phyloP scores from a whole-genome alignment of 2,888 invertebrate species.

The Acanthosepion pharaonis region DNA sequence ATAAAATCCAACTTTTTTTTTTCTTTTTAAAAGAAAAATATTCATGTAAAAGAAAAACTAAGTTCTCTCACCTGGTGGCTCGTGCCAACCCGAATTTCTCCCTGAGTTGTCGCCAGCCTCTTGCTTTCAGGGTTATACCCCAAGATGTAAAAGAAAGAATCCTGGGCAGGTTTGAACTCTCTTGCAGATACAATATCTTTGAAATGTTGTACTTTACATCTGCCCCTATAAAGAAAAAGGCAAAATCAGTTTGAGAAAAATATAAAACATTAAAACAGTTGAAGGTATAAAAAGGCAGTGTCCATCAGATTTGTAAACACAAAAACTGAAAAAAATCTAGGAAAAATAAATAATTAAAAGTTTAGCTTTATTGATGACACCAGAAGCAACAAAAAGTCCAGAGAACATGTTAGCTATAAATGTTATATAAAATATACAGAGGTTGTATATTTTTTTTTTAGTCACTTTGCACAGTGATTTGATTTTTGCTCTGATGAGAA shows the following conservation, averaged over 20 bases:
- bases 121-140: slow-evolving; percentile 78
- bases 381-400: no score
- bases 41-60: not conserved
- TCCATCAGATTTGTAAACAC: no score
- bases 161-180: slow-evolving; percentile 75
- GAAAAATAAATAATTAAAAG: no score
- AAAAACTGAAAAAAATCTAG: not conserved
- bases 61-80: slow-evolving; percentile 77
- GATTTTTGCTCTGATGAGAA: no score
- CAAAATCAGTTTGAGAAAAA: not conserved
- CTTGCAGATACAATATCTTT: slow-evolving; percentile 76
- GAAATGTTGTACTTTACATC: slow-evolving; percentile 77
- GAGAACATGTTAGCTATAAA: no score
- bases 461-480: no score
- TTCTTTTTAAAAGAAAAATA: not conserved
- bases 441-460: no score
- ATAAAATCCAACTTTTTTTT: not conserved
- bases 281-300: no score
- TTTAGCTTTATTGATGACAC: no score
- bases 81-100: slow-evolving; percentile 79
- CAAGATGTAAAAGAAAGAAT: slow-evolving; percentile 78
- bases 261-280: not conserved
- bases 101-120: slow-evolving; percentile 78
- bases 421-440: no score
- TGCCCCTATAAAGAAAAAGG: slow-evolving; percentile 74